Base-by-base conservation (phyloP, 2,113 vertebrate species). In the Orientallactaga bullata region DNA sequence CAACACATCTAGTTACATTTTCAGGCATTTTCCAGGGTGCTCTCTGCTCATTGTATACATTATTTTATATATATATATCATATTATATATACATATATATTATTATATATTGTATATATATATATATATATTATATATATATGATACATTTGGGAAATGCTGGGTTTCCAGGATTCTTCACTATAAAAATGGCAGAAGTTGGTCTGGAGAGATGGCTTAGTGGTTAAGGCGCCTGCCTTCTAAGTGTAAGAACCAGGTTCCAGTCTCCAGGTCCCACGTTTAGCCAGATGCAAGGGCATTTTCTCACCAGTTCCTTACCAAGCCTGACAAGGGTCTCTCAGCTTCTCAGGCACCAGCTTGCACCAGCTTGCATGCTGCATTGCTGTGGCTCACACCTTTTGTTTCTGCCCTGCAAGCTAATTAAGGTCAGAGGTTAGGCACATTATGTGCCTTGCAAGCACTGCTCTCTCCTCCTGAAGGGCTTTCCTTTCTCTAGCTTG, bases 401-500 rank as follows among this genome's bases (percentile, higher is more conserved):
- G 0, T 83, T 72, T 37, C 23, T 3, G 3, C 2, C 3, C 23
- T 0, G 0, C 18, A 58, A 17, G 69, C 39, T 85, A 5, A 12
- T 72, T 37, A 61, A 30, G 37, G 63, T 32, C 20, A 23, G 28
- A 35, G 5, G 0, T 28, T 35, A 71, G 17, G 5, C 21, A 18
- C 5, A 13, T 5, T 39, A 26, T 66, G 21, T 58, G 3, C 1
- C 24, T 55, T 55, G 21, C 1, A 23, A 2, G 0, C 2, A 23
- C 28, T 69, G 20, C 35, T 81, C 1, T 63, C 28, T 60, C 23
- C 65, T 4, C 39, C 12, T 63, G 15, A 28, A 68, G 16, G 24
- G 0, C 23, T 89, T 84, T 69, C 42, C 28, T 16, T 76, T n/a
- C 18, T 0, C 13, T 85, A 68, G 15, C 4, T 12, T 85, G 5